Conservation (phyloP, 2,113 vertebrate genomes). For the Elaphurus davidianus region DNA sequence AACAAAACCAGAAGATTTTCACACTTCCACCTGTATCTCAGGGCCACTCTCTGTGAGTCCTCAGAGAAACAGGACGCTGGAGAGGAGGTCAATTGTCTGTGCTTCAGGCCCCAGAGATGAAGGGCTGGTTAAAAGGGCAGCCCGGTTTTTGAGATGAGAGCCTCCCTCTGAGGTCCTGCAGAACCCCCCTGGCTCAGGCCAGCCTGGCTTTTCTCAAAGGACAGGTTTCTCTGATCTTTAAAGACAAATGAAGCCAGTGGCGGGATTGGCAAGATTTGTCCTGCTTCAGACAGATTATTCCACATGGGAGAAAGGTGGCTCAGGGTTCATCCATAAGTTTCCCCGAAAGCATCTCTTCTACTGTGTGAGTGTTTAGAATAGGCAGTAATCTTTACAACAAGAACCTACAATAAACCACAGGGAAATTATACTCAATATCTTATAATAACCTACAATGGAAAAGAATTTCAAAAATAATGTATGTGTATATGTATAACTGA, state of each 20-base stretch:
- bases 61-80: not conserved
- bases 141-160: not conserved
- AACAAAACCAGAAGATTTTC: not conserved
- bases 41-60: not conserved
- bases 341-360: not conserved
- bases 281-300: not conserved
- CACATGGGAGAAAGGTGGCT: not conserved
- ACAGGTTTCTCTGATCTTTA: constrained; percentile 49
- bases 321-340: not conserved
- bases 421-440: not conserved
- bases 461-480: not conserved
- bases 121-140: constrained; percentile 24
- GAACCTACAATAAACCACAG: not conserved
- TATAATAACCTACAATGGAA: not conserved
- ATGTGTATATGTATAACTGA: not conserved
- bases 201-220: constrained; percentile 66
- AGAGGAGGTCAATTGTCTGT: not conserved
- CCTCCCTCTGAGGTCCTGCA: not conserved
- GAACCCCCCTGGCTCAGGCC: not conserved
- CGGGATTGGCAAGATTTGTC: not conserved
- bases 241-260: constrained; percentile 23
- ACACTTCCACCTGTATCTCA: not conserved
- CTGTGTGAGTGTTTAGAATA: not conserved
- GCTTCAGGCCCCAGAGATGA: not conserved
- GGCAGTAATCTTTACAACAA: not conserved